phyloP scores from a whole-genome alignment of 2,113 vertebrate genomes.

The Sclerurus mexicanus region DNA sequence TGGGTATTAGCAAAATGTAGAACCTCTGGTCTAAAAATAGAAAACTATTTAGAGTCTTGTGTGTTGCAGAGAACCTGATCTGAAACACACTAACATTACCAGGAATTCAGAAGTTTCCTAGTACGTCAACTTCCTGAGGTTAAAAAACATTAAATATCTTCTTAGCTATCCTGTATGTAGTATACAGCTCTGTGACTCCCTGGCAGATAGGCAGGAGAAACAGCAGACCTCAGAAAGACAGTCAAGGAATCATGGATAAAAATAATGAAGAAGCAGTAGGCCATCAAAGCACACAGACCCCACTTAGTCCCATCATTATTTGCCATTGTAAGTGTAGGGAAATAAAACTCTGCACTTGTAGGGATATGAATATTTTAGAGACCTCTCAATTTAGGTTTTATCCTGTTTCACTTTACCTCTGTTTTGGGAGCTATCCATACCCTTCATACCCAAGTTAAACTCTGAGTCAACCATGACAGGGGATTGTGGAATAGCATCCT shows the following conservation, averaged over 20 bases:
- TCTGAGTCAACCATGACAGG: accelerated
- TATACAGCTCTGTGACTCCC: background rate
- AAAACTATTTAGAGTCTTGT: background rate
- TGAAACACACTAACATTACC: background rate
- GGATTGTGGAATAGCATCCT: background rate
- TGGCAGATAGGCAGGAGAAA: background rate
- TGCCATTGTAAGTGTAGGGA: background rate
- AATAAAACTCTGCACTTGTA: background rate
- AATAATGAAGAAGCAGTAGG: background rate
- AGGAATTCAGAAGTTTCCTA: background rate
- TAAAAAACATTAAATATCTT: background rate
- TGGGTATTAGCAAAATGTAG: background rate
- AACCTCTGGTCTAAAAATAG: background rate
- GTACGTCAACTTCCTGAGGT: background rate
- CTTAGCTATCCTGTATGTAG: background rate
- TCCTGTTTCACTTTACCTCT: background rate
- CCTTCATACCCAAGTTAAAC: background rate
- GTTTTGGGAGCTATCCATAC: background rate
- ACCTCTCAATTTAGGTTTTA: background rate
- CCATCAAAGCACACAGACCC: background rate
- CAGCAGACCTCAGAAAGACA: background rate
- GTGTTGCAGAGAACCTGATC: background rate
- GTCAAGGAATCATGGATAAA: background rate
- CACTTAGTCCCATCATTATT: background rate
- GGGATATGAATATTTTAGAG: background rate